phyloP scores from a whole-genome alignment of 2,797 vertebrate species.

The Dryobates pubescens region DNA sequence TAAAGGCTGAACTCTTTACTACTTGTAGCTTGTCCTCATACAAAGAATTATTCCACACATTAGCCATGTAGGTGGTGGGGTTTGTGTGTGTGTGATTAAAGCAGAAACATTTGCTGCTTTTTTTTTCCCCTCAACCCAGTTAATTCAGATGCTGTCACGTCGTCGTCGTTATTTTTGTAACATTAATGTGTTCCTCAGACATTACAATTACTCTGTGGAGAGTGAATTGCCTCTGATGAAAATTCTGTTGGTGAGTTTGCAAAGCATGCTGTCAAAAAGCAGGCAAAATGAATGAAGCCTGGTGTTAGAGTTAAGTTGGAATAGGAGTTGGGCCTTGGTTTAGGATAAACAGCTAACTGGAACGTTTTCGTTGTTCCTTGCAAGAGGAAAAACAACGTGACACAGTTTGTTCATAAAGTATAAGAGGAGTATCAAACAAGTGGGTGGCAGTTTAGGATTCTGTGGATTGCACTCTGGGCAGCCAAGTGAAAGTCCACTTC shows the following conservation, averaged over 20 bases:
- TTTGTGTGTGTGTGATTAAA: neutral
- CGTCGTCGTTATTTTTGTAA: neutral
- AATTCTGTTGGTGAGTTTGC: neutral
- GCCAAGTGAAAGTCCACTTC: neutral
- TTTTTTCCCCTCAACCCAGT: neutral
- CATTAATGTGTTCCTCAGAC: neutral
- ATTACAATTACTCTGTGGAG: neutral
- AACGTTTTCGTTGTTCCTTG: neutral
- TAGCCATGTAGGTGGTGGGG: neutral
- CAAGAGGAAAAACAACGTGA: neutral
- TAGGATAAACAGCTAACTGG: neutral
- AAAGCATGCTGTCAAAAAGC: neutral
- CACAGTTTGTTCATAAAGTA: neutral
- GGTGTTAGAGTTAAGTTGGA: neutral
- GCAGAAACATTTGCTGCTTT: neutral
- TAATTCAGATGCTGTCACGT: neutral
- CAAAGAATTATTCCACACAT: neutral
- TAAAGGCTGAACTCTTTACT: neutral
- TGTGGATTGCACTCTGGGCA: neutral
- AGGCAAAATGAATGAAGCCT: neutral
- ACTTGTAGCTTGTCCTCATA: neutral
- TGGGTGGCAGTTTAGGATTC: neutral
- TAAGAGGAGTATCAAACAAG: neutral
- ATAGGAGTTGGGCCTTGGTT: neutral
- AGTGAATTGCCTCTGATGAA: neutral